Conservation (phyloP, 2,797 vertebrate species). For the Crypturellus tataupa region DNA sequence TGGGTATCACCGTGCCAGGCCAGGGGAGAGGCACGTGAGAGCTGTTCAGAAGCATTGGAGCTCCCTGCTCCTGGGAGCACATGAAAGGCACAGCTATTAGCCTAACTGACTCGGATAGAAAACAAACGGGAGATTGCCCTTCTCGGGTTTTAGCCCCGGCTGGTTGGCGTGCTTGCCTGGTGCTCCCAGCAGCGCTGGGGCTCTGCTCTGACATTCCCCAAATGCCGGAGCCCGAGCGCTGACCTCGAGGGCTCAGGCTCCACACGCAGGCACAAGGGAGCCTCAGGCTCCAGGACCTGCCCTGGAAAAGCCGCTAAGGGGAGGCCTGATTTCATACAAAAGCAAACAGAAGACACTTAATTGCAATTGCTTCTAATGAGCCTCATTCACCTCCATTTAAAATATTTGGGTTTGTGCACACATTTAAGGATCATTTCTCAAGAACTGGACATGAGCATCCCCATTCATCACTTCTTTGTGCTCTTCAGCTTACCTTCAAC, state of each 20-base stretch:
- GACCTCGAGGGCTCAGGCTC: not conserved
- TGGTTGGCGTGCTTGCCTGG: fast-evolving
- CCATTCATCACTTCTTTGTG: not conserved
- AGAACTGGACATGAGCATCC: not conserved
- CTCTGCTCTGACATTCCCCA: no score
- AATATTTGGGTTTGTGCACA: not conserved
- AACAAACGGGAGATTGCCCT: not conserved
- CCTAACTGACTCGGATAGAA: not conserved
- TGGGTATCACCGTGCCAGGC: not conserved
- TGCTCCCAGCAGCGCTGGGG: not conserved
- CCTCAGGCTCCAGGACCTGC: not conserved
- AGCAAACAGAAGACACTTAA: not conserved
- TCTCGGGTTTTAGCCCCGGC: not conserved
- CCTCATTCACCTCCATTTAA: not conserved
- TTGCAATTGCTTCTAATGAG: not conserved
- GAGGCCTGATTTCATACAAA: not conserved
- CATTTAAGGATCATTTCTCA: not conserved
- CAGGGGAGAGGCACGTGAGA: not conserved
- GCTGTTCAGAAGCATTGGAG: not conserved
- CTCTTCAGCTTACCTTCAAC: not conserved
- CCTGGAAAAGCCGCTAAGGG: not conserved
- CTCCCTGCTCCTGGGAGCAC: not conserved
- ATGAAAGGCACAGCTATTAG: not conserved
- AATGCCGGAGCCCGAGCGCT: not conserved
- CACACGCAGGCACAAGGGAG: fast-evolving